A percentile compares a stretch with the other conserved stretches of the same genome.
These are phyloP conservation scores for Montipora foliosa DNA, from an alignment of 64 coral and sea anemone genomes.

Conservation along the genomic window DNA sequence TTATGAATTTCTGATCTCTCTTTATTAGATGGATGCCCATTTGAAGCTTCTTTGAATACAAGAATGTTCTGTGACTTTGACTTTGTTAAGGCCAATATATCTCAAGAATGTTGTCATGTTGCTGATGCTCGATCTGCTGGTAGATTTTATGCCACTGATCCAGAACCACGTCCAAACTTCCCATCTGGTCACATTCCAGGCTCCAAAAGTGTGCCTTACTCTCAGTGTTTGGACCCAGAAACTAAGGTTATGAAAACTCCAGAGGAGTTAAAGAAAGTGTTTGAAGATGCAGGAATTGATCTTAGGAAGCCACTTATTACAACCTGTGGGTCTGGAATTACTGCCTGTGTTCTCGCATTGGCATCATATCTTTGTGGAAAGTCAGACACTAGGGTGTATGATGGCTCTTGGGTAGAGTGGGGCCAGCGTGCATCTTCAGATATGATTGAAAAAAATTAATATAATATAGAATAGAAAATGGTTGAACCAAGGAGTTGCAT, in stretches of 20 bases:
- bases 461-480: too few relatives aligned
- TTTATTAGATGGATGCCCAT: slow-evolving; percentile 51
- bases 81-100: slow-evolving; percentile 79
- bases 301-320: slow-evolving; percentile 71
- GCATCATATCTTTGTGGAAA: slow-evolving; percentile 83
- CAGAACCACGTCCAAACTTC: slow-evolving; percentile 32
- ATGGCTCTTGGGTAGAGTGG: slow-evolving; percentile 91
- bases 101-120: slow-evolving; percentile 45
- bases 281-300: slow-evolving; percentile 78
- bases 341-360: slow-evolving; percentile 54
- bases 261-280: slow-evolving; percentile 75
- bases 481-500: too few relatives aligned
- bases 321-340: slow-evolving; percentile 79
- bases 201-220: slow-evolving; percentile 66
- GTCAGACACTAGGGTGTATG: slow-evolving; percentile 78
- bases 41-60: slow-evolving; percentile 70
- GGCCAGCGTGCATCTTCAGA: slow-evolving; percentile 82
- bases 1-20: neutral
- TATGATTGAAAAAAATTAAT: slow-evolving; percentile 77
- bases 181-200: slow-evolving; percentile 87
- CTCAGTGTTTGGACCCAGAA: slow-evolving; percentile 65
- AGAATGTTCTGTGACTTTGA: slow-evolving; percentile 80
- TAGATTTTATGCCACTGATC: slow-evolving; percentile 73
- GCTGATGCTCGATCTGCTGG: slow-evolving; percentile 82
- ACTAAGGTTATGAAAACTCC: slow-evolving; percentile 78